phyloP scores from a whole-genome alignment of 1,140 invertebrate genomes.

The Brachionus rotundiformis region DNA sequence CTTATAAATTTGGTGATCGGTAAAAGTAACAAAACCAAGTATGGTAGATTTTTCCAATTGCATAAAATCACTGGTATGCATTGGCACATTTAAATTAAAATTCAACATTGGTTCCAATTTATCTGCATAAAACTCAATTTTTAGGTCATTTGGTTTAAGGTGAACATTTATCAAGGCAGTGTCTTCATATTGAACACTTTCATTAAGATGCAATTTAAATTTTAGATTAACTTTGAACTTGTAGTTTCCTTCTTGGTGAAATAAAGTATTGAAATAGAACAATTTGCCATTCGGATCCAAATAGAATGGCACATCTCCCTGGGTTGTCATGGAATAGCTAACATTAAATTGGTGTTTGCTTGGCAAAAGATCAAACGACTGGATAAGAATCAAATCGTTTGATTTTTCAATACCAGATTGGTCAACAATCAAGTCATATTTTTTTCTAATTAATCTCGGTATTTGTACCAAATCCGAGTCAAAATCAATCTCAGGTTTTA shows the following conservation, averaged over 20 bases:
- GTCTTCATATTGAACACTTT: slow-evolving; percentile 2
- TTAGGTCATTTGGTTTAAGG: too few relatives aligned
- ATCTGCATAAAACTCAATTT: not conserved
- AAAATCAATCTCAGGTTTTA: not conserved
- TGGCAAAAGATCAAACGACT: not conserved
- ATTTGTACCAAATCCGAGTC: not conserved
- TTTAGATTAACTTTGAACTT: not conserved
- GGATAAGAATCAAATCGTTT: not conserved
- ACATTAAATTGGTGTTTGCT: not conserved
- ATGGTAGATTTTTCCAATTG: not conserved
- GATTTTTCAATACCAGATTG: not conserved
- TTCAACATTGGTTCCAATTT: not conserved
- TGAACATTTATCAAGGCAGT: not conserved
- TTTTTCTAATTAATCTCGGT: not conserved
- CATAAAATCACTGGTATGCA: not conserved
- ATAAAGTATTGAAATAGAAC: slow-evolving; percentile 22
- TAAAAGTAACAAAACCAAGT: not conserved
- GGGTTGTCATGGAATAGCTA: not conserved
- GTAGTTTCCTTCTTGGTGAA: not conserved
- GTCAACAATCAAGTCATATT: not conserved
- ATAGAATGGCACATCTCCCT: not conserved
- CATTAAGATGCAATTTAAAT: not conserved
- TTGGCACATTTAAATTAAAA: not conserved
- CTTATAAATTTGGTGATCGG: not conserved
- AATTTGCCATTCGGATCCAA: not conserved